These are phyloP conservation scores for Rhodeus uyekii DNA, from an alignment of 2,797 vertebrate species.

Conservation along the genomic window DNA sequence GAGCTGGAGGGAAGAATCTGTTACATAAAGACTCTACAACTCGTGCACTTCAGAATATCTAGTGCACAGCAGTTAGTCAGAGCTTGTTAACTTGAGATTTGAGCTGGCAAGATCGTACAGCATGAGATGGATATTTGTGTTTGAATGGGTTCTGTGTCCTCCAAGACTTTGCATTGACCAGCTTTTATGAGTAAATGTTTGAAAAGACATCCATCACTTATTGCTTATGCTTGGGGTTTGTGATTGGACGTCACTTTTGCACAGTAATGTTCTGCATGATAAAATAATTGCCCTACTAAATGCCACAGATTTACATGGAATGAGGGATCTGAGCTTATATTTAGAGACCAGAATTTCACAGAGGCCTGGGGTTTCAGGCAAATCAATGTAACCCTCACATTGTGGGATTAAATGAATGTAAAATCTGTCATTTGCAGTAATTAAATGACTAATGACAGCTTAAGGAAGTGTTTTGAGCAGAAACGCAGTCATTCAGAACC, in stretches of 20 bases:
- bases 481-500: conserved; percentile 38
- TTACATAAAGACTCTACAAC: conserved; percentile 31
- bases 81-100: background rate
- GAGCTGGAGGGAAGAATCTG: conserved; percentile 23
- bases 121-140: background rate
- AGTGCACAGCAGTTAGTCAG: conserved; percentile 2
- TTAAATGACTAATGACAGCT: conserved; percentile 37
- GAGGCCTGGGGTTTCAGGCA: background rate
- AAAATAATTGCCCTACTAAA: background rate
- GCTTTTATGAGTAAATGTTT: background rate
- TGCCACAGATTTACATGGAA: background rate
- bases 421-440: conserved; percentile 28
- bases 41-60: conserved; percentile 2
- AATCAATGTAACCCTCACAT: too few relatives aligned
- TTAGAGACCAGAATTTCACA: background rate
- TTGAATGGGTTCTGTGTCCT: background rate
- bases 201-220: background rate
- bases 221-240: background rate
- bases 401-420: conserved; percentile 13
- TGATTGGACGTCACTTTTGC: background rate
- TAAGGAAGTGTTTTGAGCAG: conserved; percentile 21
- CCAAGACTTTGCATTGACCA: background rate
- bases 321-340: too few relatives aligned
- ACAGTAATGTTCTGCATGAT: background rate
- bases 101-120: background rate